Percentiles rank a stretch among this genome's conserved stretches.
phyloP scores from a whole-genome alignment of 2,888 invertebrate species.

The Ichneumoninae sp. region DNA sequence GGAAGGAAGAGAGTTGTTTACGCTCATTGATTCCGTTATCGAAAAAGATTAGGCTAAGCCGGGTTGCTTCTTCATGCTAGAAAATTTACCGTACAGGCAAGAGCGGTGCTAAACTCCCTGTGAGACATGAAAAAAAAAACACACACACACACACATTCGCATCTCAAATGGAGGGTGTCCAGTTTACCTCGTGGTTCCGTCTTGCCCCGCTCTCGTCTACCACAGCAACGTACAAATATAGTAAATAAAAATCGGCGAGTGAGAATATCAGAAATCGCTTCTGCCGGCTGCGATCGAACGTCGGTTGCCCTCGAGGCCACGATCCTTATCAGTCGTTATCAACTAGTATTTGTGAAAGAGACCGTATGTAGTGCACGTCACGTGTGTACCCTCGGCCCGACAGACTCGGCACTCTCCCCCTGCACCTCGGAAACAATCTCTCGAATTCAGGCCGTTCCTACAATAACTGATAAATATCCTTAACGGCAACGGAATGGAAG shows the following conservation, averaged over 20 bases:
- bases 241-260: constrained; percentile 1
- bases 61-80: not conserved
- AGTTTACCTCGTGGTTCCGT: too few relatives aligned
- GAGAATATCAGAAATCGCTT: constrained; percentile 30
- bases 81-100: not conserved
- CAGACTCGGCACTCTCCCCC: not conserved
- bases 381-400: constrained; percentile 12
- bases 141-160: not conserved
- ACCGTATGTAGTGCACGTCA: constrained; percentile 33
- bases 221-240: not conserved
- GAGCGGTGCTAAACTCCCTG: not conserved
- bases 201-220: not conserved
- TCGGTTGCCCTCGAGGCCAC: constrained; percentile 53
- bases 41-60: not conserved
- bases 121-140: not conserved
- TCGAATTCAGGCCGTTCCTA: not conserved
- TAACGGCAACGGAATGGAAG: not conserved
- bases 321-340: constrained; percentile 67
- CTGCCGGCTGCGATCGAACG: constrained; percentile 31
- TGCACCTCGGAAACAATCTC: not conserved
- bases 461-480: not conserved
- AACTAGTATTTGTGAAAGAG: constrained; percentile 55
- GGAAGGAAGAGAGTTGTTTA: constrained; percentile 27
- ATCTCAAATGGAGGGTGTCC: not conserved
- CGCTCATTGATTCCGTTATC: constrained; percentile 25